Conservation (phyloP, 2,797 vertebrate genomes). For the Morus bassanus region DNA sequence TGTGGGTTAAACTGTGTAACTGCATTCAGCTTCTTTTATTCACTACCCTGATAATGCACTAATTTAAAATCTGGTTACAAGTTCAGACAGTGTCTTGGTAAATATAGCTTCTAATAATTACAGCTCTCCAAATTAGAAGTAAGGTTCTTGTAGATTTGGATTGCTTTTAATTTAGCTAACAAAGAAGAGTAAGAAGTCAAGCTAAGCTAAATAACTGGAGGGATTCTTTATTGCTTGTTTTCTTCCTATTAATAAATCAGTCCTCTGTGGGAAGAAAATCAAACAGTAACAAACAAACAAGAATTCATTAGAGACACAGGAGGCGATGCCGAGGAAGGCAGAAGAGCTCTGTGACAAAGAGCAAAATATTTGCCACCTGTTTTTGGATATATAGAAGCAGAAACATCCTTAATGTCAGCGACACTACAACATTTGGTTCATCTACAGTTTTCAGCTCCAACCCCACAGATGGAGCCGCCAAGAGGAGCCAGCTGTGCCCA, state of each 20-base stretch:
- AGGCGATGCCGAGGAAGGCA: neutral
- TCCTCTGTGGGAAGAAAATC: neutral
- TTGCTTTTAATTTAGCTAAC: slow-evolving; percentile 9
- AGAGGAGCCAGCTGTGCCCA: neutral
- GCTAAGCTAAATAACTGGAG: neutral
- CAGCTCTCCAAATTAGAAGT: neutral
- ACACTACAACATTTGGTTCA: neutral
- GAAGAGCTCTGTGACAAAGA: neutral
- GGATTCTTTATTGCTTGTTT: neutral
- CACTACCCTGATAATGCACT: neutral
- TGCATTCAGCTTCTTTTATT: neutral
- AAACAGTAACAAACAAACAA: neutral
- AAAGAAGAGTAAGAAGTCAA: neutral
- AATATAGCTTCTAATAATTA: neutral
- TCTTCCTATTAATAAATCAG: slow-evolving; percentile 20
- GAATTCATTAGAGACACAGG: neutral
- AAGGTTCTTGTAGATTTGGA: neutral
- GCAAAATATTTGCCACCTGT: neutral
- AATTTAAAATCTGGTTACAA: neutral
- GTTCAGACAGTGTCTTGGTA: neutral
- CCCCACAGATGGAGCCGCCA: neutral
- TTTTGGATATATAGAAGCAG: neutral
- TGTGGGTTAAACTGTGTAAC: neutral
- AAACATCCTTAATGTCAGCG: neutral
- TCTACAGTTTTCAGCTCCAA: neutral